Percentiles rank a stretch among this genome's conserved stretches.
Conservation (phyloP, 2,797 vertebrate genomes). For the Orestias chungarensis region DNA sequence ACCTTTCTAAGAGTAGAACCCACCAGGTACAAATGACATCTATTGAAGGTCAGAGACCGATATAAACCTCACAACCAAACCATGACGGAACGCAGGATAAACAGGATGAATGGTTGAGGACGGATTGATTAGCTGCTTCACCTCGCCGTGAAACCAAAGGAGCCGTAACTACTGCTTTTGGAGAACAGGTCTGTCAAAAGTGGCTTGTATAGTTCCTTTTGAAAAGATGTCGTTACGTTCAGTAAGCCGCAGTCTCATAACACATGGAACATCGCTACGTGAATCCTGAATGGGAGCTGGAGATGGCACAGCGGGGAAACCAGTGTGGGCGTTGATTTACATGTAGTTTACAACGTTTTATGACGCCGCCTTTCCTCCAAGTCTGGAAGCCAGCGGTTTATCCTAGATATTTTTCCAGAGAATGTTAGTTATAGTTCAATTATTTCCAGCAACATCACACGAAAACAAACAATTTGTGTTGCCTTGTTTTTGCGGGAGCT, state of each 20-base stretch:
- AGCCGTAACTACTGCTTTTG: neutral
- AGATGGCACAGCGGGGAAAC: neutral
- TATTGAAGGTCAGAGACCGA: neutral
- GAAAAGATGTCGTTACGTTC: constrained; percentile 2
- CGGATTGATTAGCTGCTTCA: neutral
- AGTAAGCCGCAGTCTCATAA: constrained; percentile 2
- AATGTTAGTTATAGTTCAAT: neutral
- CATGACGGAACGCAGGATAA: neutral
- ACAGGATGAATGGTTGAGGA: neutral
- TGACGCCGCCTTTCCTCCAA: neutral
- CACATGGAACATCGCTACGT: constrained; percentile 17
- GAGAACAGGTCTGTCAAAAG: neutral
- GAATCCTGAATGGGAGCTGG: constrained; percentile 15
- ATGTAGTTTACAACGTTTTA: neutral
- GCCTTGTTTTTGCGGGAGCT: neutral
- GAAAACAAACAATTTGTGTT: constrained; percentile 11
- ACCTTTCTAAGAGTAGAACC: neutral
- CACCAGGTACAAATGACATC: neutral
- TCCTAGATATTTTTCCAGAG: neutral
- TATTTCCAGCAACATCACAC: neutral
- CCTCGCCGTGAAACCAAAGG: neutral
- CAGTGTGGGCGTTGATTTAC: constrained; percentile 16
- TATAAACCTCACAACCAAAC: neutral
- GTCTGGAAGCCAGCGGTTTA: constrained; percentile 14
- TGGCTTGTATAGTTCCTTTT: neutral